Evolutionary conservation across 2,113 vertebrate species (phyloP), one percentile per base, ranked within the genome.

Genomic region (Excalfactoria chinensis): DNA sequence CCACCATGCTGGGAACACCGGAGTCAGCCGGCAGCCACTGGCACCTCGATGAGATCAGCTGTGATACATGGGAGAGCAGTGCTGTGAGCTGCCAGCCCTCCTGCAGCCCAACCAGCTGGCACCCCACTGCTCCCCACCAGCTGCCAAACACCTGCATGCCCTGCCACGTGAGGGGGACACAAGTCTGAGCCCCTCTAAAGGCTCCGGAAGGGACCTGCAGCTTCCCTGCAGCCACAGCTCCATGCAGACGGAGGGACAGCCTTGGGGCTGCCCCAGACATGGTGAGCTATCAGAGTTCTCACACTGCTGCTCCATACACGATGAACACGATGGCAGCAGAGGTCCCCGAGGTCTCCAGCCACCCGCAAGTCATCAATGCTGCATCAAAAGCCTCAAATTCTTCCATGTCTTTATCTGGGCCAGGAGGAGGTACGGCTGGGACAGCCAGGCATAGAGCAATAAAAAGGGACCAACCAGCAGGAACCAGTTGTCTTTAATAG

Each of bases 381-480:
- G 63, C 49, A 56, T 49, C 20, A 23, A 55, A 30, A 72, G 3
- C 26, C 17, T 63, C 73, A 7, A 7, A 6, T 32, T 23, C 7
- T 25, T 64, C 40, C 37, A 1, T 0, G 14, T 28, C n/a, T 5
- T 43, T 51, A 62, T 0, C 3, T 11, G 30, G 46, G 59, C 40
- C 3, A 20, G 41, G 19, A 62, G 40, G 58, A 40, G 70, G 67
- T 13, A 79, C 28, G 4, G 2, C 18, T 0, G 4, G 53, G 58
- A 34, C 85, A 40, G 44, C 4, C 0, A 0, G 14, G 16, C 44
- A 23, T 0, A 0, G 7, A 73, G 40, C 4, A 51, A 44, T 17
- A 69, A 77, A n/a, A 34, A 56, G 25, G 62, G 79, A 91, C 26
- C 19, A 16, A 1, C 4, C 62, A 48, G 90, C 93, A 86, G 86